Base-by-base conservation (phyloP, 2,888 invertebrate species). In the Nyleta sp. region DNA sequence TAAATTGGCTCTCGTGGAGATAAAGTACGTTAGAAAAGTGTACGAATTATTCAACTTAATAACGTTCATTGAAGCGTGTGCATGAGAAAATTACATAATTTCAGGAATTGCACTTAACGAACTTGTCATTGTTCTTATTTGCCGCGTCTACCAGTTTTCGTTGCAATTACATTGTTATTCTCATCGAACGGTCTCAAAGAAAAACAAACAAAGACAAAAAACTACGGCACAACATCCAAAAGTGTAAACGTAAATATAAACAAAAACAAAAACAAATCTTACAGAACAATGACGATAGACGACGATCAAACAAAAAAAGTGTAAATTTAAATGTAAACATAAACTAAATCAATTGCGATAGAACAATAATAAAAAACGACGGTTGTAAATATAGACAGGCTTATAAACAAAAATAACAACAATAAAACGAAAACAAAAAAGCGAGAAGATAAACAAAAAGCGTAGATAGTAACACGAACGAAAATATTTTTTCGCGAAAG, bases 1-100 rank as follows among this genome's bases (percentile, higher is more conserved):
- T 74, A 74, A 78, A 74, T 78, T 78, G 74, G 78, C 65, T 78
- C 59, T 62, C 64, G 55, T 55, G 57, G 46, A 77, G 72, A 77
- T 72, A 77, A 77, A 73, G 68, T 50, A 38, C 59, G 60, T 67
- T 67, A 42, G 33, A 64, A 64, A 73, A 78, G 55, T 59, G 70
- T 38, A 59, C 68, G 57, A 73, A 78, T 78, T 73, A 70, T 78
- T 78, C 57, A 64, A 60, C 68, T 55, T 78, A 73, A 78, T 73
- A 76, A 76, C 72, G 40, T 52, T 46, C 50, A 62, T 73, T 73
- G 73, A 64, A 68, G 62, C 52, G 48, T 62, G 59, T 40, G 62
- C 40, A 55, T 53, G 40, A 48, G 44, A 38, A 75, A 50, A 62
- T 75, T 68, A 53, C 55, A 18, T 42, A 31, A 62, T 68, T 62